These are phyloP conservation scores for Falco naumanni DNA, from an alignment of 2,797 vertebrate genomes.

Conservation along the genomic window DNA sequence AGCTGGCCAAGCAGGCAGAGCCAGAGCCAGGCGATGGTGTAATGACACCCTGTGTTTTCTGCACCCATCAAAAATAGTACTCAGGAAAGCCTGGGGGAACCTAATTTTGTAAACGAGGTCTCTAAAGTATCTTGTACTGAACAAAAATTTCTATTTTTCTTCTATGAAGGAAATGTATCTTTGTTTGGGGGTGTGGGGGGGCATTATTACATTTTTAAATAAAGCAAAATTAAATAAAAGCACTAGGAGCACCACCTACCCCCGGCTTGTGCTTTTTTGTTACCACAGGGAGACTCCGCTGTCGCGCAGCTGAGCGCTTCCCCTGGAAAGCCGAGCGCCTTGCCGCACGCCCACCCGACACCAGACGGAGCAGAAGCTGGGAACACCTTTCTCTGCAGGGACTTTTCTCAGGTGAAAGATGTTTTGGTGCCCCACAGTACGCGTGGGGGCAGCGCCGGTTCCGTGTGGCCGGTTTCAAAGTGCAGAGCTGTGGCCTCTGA, in stretches of 20 bases:
- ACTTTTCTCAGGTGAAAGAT: not conserved
- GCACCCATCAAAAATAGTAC: not conserved
- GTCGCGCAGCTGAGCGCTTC: fast-evolving
- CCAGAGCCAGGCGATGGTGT: fast-evolving
- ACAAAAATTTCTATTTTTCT: conserved; percentile 51
- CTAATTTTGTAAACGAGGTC: not conserved
- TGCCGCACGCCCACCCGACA: fast-evolving
- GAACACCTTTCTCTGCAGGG: fast-evolving
- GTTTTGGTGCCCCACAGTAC: not conserved
- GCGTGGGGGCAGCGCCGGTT: fast-evolving
- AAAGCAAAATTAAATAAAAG: conserved; percentile 14
- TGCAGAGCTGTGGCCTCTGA: fast-evolving
- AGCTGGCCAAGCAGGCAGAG: fast-evolving
- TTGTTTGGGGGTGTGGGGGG: not conserved
- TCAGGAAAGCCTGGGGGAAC: not conserved
- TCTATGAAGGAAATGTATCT: conserved; percentile 69
- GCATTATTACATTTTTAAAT: not conserved
- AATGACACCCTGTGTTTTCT: not conserved
- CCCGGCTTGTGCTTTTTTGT: not conserved
- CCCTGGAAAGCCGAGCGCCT: fast-evolving
- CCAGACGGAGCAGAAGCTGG: fast-evolving
- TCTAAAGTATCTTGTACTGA: not conserved
- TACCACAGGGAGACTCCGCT: too few relatives aligned
- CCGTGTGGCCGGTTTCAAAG: not conserved
- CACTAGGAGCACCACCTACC: not conserved